Base-by-base conservation (phyloP, 1,140 invertebrate species). In the Phthorimaea operculella region DNA sequence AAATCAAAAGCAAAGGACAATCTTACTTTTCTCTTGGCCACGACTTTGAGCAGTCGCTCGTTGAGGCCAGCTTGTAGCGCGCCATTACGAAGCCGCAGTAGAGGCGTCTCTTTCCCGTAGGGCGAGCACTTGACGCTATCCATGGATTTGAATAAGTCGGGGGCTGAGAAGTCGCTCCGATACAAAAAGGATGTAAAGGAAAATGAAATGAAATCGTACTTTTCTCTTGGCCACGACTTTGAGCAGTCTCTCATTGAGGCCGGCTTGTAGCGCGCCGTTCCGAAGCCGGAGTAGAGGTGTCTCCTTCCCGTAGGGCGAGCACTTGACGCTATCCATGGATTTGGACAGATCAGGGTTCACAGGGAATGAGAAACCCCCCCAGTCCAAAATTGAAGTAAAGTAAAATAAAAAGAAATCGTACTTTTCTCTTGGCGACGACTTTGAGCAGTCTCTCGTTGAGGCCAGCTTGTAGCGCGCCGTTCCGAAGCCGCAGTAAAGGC, bases 221-320 rank as follows among this genome's bases (percentile, higher is more conserved):
- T 87, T 87, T 63, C 89, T 86, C 63, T 86, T 87, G 50, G 76
- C 79, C 59, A 90, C 87, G 28, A 92, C 78, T 60, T 89, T 87
- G 54, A 87, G 80, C 44, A 94, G 75, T 57, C 87, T 85, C 52
- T 89, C 83, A 52, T 86, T 81, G 7, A 93, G 83, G 0, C 89
- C 89, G 11, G 85, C 85, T 58, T 90, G 89, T 36, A 92, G 74
- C 36, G 89, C 90, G 33, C 91, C 91, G 68, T 93, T 93, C 57
- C 88, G 83, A 28, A 92, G 76, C 58, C 87, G 80, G 70, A 91
- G 84, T 9, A 91, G 62, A 17, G 81, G 85, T 6, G 79, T 74
- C 10, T 70, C 67, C 54, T 74, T 73, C 18, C 59, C 63, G 10
- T 52, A n/a, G 1, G 54, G 15, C 1, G 64, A 54, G 1, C 61